A percentile compares a stretch with the other conserved stretches of the same genome.
Evolutionary conservation across 2,797 vertebrate genomes (phyloP).

Genomic region (Manis crassicaudata): DNA sequence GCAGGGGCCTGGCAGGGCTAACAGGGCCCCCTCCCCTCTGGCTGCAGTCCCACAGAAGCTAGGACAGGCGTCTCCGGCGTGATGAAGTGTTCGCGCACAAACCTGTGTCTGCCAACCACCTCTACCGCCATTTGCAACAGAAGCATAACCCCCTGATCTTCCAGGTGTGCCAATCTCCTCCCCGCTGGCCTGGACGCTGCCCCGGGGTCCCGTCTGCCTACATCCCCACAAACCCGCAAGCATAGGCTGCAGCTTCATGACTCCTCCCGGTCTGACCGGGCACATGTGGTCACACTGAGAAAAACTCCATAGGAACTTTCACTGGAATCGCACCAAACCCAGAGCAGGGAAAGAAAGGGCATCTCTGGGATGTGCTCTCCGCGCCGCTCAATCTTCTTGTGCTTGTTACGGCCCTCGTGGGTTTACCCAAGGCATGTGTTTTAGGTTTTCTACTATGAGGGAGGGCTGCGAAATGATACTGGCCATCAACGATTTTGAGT

Average conservation of each 20-base stretch:
- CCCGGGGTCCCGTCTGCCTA: background rate
- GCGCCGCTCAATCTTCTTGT: background rate
- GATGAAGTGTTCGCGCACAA: background rate
- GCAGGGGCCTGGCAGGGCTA: fast-evolving
- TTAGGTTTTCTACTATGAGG: too few relatives aligned
- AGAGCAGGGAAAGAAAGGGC: fast-evolving
- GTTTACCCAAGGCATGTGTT: background rate
- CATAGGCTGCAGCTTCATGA: background rate
- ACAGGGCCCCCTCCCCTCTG: fast-evolving
- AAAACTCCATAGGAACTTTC: background rate
- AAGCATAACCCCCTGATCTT: fast-evolving
- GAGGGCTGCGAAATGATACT: background rate
- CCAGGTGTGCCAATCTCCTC: background rate
- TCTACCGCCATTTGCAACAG: fast-evolving
- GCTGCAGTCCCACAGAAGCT: background rate
- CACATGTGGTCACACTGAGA: background rate
- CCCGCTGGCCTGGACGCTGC: background rate
- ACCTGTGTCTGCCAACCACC: fast-evolving
- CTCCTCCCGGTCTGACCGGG: background rate
- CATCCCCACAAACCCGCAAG: fast-evolving
- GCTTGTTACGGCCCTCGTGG: fast-evolving
- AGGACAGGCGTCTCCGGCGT: fast-evolving
- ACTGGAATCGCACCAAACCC: background rate
- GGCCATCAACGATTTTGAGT: background rate
- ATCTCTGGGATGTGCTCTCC: fast-evolving